phyloP scores from a whole-genome alignment of 2,113 vertebrate species.

The Amazona guildingii region DNA sequence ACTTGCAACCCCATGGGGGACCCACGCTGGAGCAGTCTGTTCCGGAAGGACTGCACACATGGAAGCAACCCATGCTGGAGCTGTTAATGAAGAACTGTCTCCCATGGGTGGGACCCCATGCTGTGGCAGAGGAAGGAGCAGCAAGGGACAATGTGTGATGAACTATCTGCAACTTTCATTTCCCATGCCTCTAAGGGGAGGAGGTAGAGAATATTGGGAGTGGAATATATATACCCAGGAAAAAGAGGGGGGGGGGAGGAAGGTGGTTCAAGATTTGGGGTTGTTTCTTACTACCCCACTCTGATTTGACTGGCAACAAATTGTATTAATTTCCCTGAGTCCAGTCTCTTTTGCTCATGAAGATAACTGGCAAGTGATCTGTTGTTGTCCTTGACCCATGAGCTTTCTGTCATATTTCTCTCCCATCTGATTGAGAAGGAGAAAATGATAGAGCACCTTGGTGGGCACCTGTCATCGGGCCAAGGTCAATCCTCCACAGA shows the following conservation, averaged over 20 bases:
- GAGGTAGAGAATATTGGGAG: background rate
- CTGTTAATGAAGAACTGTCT: background rate
- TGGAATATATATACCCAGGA: background rate
- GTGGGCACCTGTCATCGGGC: background rate
- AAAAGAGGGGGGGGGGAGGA: accelerated
- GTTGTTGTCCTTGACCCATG: background rate
- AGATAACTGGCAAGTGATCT: background rate
- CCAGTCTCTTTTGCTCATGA: background rate
- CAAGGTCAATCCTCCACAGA: background rate
- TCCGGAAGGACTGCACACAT: background rate
- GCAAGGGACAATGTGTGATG: background rate
- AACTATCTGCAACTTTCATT: background rate
- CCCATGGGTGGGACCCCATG: background rate
- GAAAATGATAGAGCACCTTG: background rate
- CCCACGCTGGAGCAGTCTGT: accelerated
- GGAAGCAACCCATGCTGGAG: accelerated
- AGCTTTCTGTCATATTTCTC: background rate
- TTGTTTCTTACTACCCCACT: background rate
- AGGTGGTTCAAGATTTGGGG: background rate
- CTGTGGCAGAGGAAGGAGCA: accelerated
- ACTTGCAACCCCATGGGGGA: accelerated
- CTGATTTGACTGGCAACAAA: background rate
- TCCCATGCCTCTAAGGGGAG: accelerated
- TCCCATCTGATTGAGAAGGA: background rate
- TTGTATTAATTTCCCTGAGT: background rate